Evolutionary conservation across 1,140 invertebrate genomes (phyloP).

Genomic region (Paraescarpia echinospica): DNA sequence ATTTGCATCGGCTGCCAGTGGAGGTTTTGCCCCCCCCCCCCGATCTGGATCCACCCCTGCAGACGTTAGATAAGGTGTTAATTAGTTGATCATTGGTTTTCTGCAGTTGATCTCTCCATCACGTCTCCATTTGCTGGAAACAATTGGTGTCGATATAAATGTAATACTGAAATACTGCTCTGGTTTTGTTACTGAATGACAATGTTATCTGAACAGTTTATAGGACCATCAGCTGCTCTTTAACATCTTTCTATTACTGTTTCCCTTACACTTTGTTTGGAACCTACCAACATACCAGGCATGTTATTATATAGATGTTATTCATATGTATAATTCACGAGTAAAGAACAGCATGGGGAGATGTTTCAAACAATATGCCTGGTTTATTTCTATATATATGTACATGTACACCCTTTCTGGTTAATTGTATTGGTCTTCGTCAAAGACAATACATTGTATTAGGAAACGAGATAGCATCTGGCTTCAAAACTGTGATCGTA

Average conservation of each 20-base stretch:
- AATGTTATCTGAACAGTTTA: neutral
- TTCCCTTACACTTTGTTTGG: no score
- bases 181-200: neutral
- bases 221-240: neutral
- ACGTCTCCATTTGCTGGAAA: no score
- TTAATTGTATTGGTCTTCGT: neutral
- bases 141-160: neutral
- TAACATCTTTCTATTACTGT: no score
- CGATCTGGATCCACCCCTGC: no score
- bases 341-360: neutral
- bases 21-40: no score
- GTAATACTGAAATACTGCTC: neutral
- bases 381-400: slow-evolving; percentile 2
- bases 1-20: no score
- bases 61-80: no score
- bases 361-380: neutral
- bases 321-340: neutral
- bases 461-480: neutral
- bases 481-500: neutral
- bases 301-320: no score
- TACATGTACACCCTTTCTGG: neutral
- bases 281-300: no score
- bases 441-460: neutral
- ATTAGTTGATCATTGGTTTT: no score
- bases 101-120: no score